Base-by-base conservation (phyloP, 2,888 invertebrate genomes). In the Catocala nupta region DNA sequence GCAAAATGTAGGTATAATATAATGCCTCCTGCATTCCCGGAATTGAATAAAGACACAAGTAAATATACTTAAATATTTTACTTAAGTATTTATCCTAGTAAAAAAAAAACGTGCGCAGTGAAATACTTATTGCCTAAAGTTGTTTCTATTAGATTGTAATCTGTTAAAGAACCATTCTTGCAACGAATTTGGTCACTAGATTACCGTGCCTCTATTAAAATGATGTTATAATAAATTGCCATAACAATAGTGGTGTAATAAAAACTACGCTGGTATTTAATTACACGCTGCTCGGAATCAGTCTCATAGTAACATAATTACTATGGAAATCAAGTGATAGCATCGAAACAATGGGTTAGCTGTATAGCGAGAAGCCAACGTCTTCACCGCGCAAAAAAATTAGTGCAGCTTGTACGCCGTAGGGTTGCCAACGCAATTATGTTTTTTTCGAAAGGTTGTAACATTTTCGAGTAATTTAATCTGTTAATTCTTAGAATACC, bases 271-370 rank as follows among this genome's bases (percentile, higher is more conserved):
- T 53, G 42, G 43, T 12, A 58, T 58, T 16, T 55, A 73, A 73
- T 73, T 73, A 62, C 62, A 64, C 47, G 73, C 61, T 51, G 62
- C 58, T 57, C 16, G 62, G 7, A 63, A 63, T 58, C 62, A 49
- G 55, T 56, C 55, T 60, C 13, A 43, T 64, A 52, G 42, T 60
- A 65, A 55, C 48, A 43, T 71, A 64, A 69, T 75, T 64, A 62
- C 55, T 55, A 56, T 59, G 63, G 55, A 48, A 65, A 71, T 60
- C 60, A 47, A 65, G 54, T 55, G 57, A 62, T 65, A 45, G 43
- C 10, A 56, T 63, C 33, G n/a, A 55, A 74, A 75, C 72, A 71
- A 73, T 69, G 50, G 53, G n/a, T 45, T 63, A 57, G 59, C 61
- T 68, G 57, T 52, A 57, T 45, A 68, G 51, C 43, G 47, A 49